Conservation (phyloP, 2,113 vertebrate genomes). For the Neoarius graeffei region DNA sequence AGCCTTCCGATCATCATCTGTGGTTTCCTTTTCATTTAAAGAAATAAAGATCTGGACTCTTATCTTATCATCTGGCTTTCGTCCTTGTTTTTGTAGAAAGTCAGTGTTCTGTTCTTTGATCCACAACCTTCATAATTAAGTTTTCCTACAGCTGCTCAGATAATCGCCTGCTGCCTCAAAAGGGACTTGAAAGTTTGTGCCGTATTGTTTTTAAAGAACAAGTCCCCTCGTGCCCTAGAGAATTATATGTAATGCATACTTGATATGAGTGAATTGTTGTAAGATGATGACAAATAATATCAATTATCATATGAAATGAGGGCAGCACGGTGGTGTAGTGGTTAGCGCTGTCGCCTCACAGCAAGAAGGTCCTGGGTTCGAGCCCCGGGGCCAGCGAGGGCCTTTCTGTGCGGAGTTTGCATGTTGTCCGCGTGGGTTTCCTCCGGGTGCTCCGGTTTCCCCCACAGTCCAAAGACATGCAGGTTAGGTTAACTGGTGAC, state of each 20-base stretch:
- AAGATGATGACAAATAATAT: neutral
- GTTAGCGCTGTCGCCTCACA: no score
- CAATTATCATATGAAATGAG: neutral
- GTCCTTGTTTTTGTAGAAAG: neutral
- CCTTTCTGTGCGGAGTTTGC: no score
- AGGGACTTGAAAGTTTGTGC: neutral
- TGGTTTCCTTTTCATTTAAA: neutral
- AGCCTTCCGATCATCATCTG: neutral
- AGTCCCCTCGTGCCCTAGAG: neutral
- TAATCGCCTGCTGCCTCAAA: neutral
- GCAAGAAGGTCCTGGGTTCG: no score
- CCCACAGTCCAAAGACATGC: no score
- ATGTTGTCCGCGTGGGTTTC: no score
- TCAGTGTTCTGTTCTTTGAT: neutral
- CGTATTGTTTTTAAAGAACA: neutral
- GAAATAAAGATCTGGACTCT: neutral
- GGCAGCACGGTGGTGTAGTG: no score
- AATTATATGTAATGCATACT: neutral
- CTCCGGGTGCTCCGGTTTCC: no score
- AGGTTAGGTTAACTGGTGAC: no score
- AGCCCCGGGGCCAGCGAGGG: no score
- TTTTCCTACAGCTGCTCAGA: neutral
- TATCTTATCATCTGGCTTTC: neutral
- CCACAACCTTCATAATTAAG: neutral
- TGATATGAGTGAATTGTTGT: neutral